Evolutionary conservation across 2,113 vertebrate species (phyloP), one percentile per base, ranked within the genome.

Genomic region (Dermatemys mawii): DNA sequence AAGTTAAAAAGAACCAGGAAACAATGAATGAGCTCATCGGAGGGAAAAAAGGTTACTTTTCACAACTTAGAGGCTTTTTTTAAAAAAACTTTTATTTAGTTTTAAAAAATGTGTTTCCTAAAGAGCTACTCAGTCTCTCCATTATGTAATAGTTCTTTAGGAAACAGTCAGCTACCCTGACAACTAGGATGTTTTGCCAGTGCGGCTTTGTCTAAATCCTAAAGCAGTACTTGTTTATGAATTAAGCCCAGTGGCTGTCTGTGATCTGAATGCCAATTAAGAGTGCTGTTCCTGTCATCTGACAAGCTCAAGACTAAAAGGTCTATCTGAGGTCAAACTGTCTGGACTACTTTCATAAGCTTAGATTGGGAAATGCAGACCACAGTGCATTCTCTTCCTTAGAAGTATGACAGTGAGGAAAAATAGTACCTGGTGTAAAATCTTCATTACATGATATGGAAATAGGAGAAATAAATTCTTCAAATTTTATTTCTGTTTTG

Each of bases 131-230:
- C 96, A 97, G 97, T 95, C 95, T 96, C 95, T 95, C 97, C 94
- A 98, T 98, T 98, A 98, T 98, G 97, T 97, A 98, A 98, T 96
- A 98, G 97, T 98, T 97, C 98, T 98, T 98, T 98, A 97, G 97
- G 97, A 98, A 97, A 97, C 95, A 57, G 97, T 97, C 96, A 97
- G 97, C 98, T 98, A 96, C 98, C 98, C 97, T 98, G 98, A 98
- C 98, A 98, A 98, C 97, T 98, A 97, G 97, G 96, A 92, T 98
- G 97, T 96, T 98, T 93, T 97, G 98, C 98, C 98, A 98, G 98
- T 96, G 93, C 85, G 95, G 97, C 98, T 98, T 98, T 98, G 98
- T 98, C 97, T 98, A 96, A 98, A 97, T 96, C 96, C 97, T 96
- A 97, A 98, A 98, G 98, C 98, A 97, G 96, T 55, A 94, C 95